Percentiles rank a stretch among this genome's conserved stretches.
Evolutionary conservation across 2,113 vertebrate species (phyloP).

Genomic region (Excalfactoria chinensis): DNA sequence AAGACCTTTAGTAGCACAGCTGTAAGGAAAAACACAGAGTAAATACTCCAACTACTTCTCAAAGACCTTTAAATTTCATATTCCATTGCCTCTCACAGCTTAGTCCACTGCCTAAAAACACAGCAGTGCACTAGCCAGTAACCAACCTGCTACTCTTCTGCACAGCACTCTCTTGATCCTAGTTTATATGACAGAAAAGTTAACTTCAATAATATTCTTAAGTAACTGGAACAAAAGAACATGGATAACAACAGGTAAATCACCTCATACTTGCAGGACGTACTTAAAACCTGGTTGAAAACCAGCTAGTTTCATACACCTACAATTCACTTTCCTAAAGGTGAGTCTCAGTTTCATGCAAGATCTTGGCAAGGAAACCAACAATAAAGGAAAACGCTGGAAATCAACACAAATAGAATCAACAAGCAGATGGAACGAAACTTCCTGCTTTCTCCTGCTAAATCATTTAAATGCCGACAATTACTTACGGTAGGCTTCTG

Average conservation of each 20-base stretch:
- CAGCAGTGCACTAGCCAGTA: neutral
- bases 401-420: neutral
- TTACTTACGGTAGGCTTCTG: neutral
- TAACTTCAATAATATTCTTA: neutral
- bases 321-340: neutral
- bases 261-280: neutral
- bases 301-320: neutral
- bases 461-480: neutral
- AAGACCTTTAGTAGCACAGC: neutral
- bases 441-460: neutral
- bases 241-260: neutral
- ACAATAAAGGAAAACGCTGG: neutral
- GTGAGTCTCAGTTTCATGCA: neutral
- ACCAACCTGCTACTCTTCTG: neutral
- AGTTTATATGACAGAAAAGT: neutral
- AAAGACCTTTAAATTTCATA: neutral
- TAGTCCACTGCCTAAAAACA: neutral
- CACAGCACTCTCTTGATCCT: neutral
- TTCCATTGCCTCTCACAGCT: neutral
- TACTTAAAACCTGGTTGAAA: neutral
- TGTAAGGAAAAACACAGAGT: neutral
- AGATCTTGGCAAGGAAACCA: neutral
- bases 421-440: neutral
- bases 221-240: neutral
- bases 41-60: neutral